Conservation (phyloP, 2,113 vertebrate species). For the Hyaena hyaena region DNA sequence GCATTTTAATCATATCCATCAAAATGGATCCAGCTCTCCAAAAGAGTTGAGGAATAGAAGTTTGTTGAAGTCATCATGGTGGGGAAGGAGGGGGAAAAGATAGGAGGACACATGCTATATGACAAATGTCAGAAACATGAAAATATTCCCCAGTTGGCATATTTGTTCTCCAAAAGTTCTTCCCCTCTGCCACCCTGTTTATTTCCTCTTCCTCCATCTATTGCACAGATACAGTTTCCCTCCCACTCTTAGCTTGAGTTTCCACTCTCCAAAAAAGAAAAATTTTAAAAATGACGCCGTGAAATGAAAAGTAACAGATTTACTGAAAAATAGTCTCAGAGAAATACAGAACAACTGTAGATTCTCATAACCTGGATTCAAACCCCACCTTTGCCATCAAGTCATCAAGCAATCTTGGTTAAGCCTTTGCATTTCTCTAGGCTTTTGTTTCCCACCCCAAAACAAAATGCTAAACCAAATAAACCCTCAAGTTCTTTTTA, state of each 20-base stretch:
- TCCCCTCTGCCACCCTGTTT: not conserved
- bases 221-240: not conserved
- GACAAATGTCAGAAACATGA: not conserved
- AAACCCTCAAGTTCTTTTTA: not conserved
- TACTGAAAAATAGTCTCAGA: not conserved
- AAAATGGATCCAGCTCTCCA: not conserved
- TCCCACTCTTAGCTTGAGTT: not conserved
- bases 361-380: not conserved
- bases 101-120: not conserved
- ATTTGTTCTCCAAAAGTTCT: not conserved
- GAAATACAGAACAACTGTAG: not conserved
- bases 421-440: not conserved
- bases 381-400: not conserved
- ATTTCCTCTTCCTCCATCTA: not conserved
- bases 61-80: not conserved
- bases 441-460: not conserved
- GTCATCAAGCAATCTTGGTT: not conserved
- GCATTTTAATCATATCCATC: not conserved
- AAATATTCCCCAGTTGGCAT: not conserved
- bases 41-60: not conserved
- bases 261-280: not conserved
- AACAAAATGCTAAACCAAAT: not conserved
- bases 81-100: not conserved
- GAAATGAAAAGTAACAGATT: not conserved
- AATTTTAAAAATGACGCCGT: not conserved